A percentile compares a stretch with the other conserved stretches of the same genome.
Evolutionary conservation across 1,140 invertebrate species (phyloP).

Genomic region (Meloidogyne floridensis): DNA sequence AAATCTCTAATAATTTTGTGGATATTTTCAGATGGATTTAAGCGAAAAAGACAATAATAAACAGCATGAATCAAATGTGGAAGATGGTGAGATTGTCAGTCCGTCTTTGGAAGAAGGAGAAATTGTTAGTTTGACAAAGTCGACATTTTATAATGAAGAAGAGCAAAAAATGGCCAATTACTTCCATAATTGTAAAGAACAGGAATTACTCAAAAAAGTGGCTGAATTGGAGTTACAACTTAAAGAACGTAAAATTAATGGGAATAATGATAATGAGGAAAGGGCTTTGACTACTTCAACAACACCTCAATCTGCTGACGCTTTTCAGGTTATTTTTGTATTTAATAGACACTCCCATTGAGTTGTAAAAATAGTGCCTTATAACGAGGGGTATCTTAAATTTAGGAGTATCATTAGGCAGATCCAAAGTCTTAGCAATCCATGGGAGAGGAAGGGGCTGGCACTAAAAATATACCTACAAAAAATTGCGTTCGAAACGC

Average conservation of each 20-base stretch:
- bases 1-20: neutral
- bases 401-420: too few relatives aligned
- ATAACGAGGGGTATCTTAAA: too few relatives aligned
- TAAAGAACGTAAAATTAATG: neutral
- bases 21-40: neutral
- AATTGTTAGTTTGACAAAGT: neutral
- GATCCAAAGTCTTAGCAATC: neutral
- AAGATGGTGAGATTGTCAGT: neutral
- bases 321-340: constrained; percentile 1
- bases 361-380: too few relatives aligned
- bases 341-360: too few relatives aligned
- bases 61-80: too few relatives aligned
- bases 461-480: too few relatives aligned
- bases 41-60: neutral
- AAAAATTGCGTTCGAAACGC: too few relatives aligned
- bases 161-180: neutral
- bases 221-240: neutral
- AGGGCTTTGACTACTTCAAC: neutral
- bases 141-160: neutral
- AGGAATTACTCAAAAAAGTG: neutral
- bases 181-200: neutral
- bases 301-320: neutral
- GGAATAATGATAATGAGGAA: neutral
- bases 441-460: too few relatives aligned
- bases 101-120: neutral